Conservation (phyloP, 2,888 invertebrate genomes). For the Lasioglossum leucozonium region DNA sequence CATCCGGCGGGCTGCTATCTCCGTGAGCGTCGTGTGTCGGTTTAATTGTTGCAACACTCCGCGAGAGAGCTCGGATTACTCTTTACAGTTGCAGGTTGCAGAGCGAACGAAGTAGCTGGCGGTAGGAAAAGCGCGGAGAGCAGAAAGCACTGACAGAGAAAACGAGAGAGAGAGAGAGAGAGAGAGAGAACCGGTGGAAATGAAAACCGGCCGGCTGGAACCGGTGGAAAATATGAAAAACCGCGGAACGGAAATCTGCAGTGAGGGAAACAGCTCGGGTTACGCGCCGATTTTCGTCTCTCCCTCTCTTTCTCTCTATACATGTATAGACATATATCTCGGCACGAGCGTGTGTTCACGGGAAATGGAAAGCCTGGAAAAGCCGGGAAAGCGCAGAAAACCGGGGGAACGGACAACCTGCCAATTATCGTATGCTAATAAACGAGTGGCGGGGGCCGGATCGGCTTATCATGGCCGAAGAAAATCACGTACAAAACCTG, state of each 20-base stretch:
- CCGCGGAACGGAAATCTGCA: not conserved
- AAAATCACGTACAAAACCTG: constrained; percentile 42
- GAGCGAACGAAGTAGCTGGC: not conserved
- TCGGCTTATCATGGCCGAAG: constrained; percentile 49
- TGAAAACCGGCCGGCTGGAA: not conserved
- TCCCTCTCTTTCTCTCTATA: not conserved
- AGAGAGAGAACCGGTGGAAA: not conserved
- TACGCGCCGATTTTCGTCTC: not conserved
- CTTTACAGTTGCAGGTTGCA: not conserved
- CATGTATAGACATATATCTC: no score
- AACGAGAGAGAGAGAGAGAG: not conserved
- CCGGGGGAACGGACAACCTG: constrained; percentile 27
- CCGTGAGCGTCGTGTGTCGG: not conserved
- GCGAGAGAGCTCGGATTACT: constrained; percentile 7
- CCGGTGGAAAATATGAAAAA: constrained; percentile 12
- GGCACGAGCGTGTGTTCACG: not conserved
- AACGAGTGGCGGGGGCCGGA: constrained; percentile 28
- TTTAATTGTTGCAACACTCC: not conserved
- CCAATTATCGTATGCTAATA: constrained; percentile 63
- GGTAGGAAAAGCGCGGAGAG: not conserved
- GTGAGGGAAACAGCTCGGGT: not conserved
- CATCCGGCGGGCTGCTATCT: not conserved
- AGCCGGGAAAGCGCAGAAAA: constrained; percentile 17
- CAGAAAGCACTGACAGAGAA: not conserved
- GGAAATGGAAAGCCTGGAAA: not conserved